Evolutionary conservation across 1,140 invertebrate genomes (phyloP), one percentile per base, ranked within the genome.

Genomic region (Cydia pomonella): DNA sequence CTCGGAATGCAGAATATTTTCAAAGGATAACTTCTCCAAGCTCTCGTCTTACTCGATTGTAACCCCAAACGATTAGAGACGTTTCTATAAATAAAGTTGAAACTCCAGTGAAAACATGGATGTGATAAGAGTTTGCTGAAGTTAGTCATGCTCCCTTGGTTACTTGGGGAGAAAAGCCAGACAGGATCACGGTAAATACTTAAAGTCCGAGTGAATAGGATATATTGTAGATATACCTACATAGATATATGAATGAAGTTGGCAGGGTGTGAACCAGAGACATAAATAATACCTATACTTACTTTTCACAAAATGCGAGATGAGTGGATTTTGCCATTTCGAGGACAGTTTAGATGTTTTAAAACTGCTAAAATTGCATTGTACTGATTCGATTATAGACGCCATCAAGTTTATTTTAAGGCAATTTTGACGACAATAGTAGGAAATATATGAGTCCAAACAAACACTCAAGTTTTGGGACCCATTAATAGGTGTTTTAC

Each of bases 1-100:
- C 53, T 59, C 53, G 53, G 53, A 59, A 59, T 59, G 53, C 53
- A 23, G 53, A 59, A 59, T 59, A 59, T 59, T 59, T 59, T 23
- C 53, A 59, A 59, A 59, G 53, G 53, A 59, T 50, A 50, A 50
- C 18, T 59, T 59, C 18, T 23, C 21, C 53, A 59, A 59, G 18
- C 53, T 59, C 53, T 7, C 18, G 50, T 4, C 21, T 23, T 21
- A 59, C 53, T 23, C 53, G 53, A 59, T 59, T 59, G 23, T 23
- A 21, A 23, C 18, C 53, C 10, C 21, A 59, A 21, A 21, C 18
- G 53, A 3, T 10, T 59, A 12, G n/a, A 9, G 21, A 59, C 21
- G n/a, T 23, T 23, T 9, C 16, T 59, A 59, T 23, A 23, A 59
- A 59, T 59, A 59, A 59, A 59, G 21, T 59, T 59, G 53, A 10